Conservation (phyloP, 2,113 vertebrate genomes). For the Trematomus loennbergii region DNA sequence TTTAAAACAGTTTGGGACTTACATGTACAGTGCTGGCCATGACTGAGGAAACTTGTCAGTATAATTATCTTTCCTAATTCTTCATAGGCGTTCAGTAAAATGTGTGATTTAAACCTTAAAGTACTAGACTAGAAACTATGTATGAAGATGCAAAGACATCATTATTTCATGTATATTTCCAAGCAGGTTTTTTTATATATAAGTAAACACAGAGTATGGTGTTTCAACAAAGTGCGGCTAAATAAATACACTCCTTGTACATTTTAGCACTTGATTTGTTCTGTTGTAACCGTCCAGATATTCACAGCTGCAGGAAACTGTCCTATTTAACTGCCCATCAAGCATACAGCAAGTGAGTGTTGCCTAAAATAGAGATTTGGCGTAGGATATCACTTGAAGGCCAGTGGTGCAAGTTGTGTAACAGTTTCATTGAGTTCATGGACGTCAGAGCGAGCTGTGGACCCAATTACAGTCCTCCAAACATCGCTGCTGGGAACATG, state of each 20-base stretch:
- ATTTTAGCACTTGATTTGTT: background rate
- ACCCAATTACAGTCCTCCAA: conserved; percentile 4
- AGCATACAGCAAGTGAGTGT: conserved; percentile 5
- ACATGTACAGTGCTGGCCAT: too few relatives aligned
- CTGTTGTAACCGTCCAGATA: background rate
- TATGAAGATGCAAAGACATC: background rate
- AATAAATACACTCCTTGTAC: background rate
- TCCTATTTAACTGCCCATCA: background rate
- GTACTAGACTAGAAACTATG: background rate
- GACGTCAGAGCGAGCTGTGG: background rate
- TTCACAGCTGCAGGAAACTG: background rate
- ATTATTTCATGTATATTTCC: background rate
- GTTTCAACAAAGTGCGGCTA: background rate
- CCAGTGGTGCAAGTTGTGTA: conserved; percentile 23
- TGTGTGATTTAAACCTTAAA: background rate
- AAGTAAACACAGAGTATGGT: background rate
- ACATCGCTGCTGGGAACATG: background rate
- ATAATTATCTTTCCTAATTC: background rate
- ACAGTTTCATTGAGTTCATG: conserved; percentile 14
- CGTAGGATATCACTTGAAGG: conserved; percentile 28
- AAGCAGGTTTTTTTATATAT: background rate
- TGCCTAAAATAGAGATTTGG: conserved; percentile 5
- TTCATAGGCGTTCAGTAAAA: background rate
- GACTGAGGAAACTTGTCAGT: background rate
- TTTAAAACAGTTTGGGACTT: background rate